Conservation (phyloP, 2,797 vertebrate genomes). For the Hypotaenidia okinawae region DNA sequence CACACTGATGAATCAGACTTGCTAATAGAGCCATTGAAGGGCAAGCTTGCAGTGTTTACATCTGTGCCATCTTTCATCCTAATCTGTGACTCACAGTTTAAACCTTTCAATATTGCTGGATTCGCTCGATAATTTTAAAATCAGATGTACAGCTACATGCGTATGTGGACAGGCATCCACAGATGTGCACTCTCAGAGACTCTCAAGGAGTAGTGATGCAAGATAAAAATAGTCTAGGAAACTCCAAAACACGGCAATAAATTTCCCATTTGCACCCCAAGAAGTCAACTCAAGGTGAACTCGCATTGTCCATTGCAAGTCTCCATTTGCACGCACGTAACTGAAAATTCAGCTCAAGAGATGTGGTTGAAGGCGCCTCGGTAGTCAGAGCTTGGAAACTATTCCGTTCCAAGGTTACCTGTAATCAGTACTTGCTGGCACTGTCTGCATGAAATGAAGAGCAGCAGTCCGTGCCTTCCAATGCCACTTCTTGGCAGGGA, state of each 20-base stretch:
- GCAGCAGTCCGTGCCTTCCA: constrained; percentile 93
- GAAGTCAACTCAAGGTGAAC: neutral
- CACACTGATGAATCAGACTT: constrained; percentile 11
- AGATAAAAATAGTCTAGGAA: neutral
- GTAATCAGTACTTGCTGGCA: constrained; percentile 83
- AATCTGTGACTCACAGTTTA: neutral
- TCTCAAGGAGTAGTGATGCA: neutral
- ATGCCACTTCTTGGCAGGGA: constrained; percentile 97
- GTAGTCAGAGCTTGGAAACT: neutral
- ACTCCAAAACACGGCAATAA: neutral
- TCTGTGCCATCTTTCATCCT: neutral
- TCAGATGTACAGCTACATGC: rapidly evolving
- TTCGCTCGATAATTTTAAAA: neutral
- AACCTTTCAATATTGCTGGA: neutral
- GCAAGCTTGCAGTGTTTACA: neutral
- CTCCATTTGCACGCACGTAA: neutral
- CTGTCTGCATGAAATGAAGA: constrained; percentile 88
- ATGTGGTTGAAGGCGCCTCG: neutral
- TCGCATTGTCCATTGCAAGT: neutral
- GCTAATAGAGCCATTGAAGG: neutral
- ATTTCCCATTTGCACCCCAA: neutral
- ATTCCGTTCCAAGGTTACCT: constrained; percentile 77
- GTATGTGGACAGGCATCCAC: neutral
- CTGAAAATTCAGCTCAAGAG: neutral
- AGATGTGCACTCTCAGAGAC: neutral